A percentile compares a stretch with the other conserved stretches of the same genome.
These are phyloP conservation scores for Chrysopa pallens DNA, from an alignment of 1,140 invertebrate genomes.

Conservation along the genomic window DNA sequence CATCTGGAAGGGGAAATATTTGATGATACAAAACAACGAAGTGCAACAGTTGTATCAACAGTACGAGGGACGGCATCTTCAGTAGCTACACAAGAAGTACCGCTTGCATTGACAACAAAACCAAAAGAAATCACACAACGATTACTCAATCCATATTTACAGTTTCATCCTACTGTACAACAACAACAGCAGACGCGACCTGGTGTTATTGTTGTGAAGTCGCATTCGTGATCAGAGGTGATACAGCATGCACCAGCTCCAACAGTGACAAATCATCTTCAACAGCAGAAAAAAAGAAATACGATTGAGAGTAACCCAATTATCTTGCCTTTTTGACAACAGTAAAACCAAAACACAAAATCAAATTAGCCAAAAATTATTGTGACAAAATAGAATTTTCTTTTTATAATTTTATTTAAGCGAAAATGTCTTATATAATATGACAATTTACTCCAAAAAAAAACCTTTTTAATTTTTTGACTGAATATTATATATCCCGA, in stretches of 20 bases:
- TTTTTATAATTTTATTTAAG: too few species aligned
- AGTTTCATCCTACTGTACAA: conserved; percentile 28
- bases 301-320: too few species aligned
- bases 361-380: too few species aligned
- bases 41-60: conserved; percentile 9
- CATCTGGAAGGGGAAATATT: conserved; percentile 90
- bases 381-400: too few species aligned
- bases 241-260: not conserved
- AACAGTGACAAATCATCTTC: too few species aligned
- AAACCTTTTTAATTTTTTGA: too few species aligned
- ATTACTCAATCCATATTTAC: conserved; percentile 36
- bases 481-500: too few species aligned
- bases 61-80: not conserved
- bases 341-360: too few species aligned
- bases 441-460: too few species aligned
- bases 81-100: conserved; percentile 35
- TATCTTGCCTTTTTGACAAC: too few species aligned
- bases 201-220: conserved; percentile 73
- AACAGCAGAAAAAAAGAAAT: too few species aligned
- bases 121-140: conserved; percentile 17
- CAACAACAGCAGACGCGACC: conserved; percentile 51
- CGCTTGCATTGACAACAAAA: conserved; percentile 55
- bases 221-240: conserved; percentile 41
- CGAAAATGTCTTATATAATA: too few species aligned
- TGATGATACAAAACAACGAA: conserved; percentile 39